A percentile compares a stretch with the other conserved stretches of the same genome.
phyloP scores from a whole-genome alignment of 2,113 vertebrate species.

The Channa argus region DNA sequence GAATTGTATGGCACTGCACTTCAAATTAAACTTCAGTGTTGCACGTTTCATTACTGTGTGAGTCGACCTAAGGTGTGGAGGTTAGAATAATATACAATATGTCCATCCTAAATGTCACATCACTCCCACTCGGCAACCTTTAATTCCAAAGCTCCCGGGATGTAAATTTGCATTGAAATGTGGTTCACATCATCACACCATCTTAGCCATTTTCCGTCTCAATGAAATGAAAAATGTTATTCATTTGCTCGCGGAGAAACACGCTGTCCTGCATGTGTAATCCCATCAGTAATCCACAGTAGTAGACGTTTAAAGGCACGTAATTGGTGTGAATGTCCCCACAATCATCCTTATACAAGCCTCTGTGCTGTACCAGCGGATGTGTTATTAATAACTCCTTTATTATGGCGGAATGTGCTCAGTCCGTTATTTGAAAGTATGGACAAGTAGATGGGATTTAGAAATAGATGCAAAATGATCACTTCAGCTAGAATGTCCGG shows the following conservation, averaged over 20 bases:
- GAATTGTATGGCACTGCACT: slow-evolving; percentile 55
- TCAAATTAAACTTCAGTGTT: slow-evolving; percentile 82
- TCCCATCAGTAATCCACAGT: slow-evolving; percentile 42
- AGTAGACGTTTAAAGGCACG: slow-evolving; percentile 25
- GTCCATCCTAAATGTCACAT: slow-evolving; percentile 81
- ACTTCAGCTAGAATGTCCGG: neutral
- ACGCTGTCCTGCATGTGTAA: slow-evolving; percentile 51
- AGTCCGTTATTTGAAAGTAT: slow-evolving; percentile 2
- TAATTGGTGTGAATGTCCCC: slow-evolving; percentile 32
- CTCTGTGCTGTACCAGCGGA: neutral
- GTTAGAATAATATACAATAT: slow-evolving; percentile 69
- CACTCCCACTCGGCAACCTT: slow-evolving; percentile 70
- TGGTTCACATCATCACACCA: slow-evolving; percentile 61
- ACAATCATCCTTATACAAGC: neutral
- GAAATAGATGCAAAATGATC: no score
- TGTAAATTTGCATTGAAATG: slow-evolving; percentile 71
- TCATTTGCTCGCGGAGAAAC: slow-evolving; percentile 55
- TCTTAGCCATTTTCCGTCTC: slow-evolving; percentile 49
- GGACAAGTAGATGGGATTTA: neutral
- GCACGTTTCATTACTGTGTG: slow-evolving; percentile 79
- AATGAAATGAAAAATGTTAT: slow-evolving; percentile 52
- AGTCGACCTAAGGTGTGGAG: slow-evolving; percentile 57
- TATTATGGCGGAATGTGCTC: neutral
- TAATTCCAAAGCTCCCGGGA: slow-evolving; percentile 64
- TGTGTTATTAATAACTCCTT: neutral